Evolutionary conservation across 2,888 invertebrate genomes (phyloP), one percentile per base, ranked within the genome.

Genomic region (Galerucella calmariensis): DNA sequence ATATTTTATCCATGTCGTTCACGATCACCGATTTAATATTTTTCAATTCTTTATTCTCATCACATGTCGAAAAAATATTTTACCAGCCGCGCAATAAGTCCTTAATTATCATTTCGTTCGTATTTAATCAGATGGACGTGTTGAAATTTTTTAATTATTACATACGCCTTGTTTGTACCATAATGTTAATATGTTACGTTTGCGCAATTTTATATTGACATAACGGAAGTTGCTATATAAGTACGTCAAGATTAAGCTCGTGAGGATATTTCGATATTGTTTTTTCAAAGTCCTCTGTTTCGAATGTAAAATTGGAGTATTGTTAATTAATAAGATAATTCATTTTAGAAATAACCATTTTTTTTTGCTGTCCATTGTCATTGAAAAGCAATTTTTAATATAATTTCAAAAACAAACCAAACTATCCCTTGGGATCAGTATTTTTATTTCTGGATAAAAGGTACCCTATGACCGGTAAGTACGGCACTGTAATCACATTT

Each of bases 101-200:
- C 59, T 69, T 73, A 69, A 73, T 69, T 69, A 65, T 44, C 53
- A 68, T 73, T 73, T 70, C 44, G 73, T 58, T 65, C 65, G 63
- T 63, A 16, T 69, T 67, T 69, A 69, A 69, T 72, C 51, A 59
- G 69, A 72, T 16, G 75, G 65, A 66, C 72, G 74, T 76, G 76
- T 73, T 63, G 75, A 56, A 75, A 75, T 73, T 69, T 67, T 66
- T 75, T 73, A 70, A 75, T 73, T 75, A 75, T 68, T 70, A 66
- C 59, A 48, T 68, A 70, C 73, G 67, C 73, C 70, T 70, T 75
- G 65, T 74, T 62, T 58, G 74, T 35, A 51, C 62, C 67, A 71
- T 71, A 67, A 74, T 74, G 46, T 73, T 69, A 70, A 66, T 20
- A 20, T 66, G 61, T 68, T 27, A 51, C 48, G 20, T 71, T 72